Evolutionary conservation across 2,797 vertebrate species (phyloP), one percentile per base, ranked within the genome.

Genomic region (Nothura maculosa): DNA sequence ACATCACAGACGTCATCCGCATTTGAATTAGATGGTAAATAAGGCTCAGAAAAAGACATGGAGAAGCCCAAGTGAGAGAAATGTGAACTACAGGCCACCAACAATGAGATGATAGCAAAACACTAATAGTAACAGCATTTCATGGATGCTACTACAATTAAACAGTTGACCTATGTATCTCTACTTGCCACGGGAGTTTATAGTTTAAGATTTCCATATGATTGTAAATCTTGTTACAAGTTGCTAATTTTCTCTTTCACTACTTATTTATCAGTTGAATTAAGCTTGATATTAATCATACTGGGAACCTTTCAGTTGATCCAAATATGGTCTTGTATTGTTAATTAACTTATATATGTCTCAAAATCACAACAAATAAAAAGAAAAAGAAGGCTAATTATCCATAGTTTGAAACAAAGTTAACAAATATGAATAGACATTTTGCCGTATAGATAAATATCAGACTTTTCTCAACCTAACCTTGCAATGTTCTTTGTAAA

Each of bases 401-500:
- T n/a, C 4, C 42, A 38, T 15, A 60, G 38, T 36, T 54, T 81
- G 34, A 84, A 73, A 3, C 6, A n/a, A 83, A 3, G 3, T 9
- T 48, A 62, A 62, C 3, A 48, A 8, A 47, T 32, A 6, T n/a
- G 18, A 90, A 69, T n/a, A 7, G 60, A 24, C 28, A 18, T 57
- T 67, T 81, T 12, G 63, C 81, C 60, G 5, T 36, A 70, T 4
- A 79, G 78, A 32, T 4, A 57, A 9, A 36, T 10, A 24, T 21
- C 38, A 85, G 72, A 85, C 7, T 17, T 89, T 62, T 57, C 32
- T 60, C 47, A 48, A 48, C 15, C 55, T 87, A 85, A 95, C 54
- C 42, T 89, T 91, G 82, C 27, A 78, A 12, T 42, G 24, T 55
- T 89, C 62, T 81, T 87, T 32, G 24, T 75, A 91, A 95, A 87